Conservation (phyloP, 2,888 invertebrate genomes). For the Drosophila paramelanica region DNA sequence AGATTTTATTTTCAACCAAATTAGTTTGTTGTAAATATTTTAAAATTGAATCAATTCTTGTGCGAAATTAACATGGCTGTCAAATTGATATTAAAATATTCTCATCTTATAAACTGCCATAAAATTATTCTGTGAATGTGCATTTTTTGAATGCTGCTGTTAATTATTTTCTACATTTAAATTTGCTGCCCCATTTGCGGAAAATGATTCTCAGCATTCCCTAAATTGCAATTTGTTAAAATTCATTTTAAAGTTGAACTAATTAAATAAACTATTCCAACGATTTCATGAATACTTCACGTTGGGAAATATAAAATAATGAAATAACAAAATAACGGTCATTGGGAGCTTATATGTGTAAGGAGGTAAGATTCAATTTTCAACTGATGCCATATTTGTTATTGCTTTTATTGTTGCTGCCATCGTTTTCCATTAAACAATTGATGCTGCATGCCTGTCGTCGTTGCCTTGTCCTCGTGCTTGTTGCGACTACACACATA, state of each 20-base stretch:
- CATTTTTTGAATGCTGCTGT: conserved; percentile 26
- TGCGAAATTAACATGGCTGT: conserved; percentile 33
- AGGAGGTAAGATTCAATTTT: conserved; percentile 22
- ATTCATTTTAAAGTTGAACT: conserved; percentile 22
- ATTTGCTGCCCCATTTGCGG: conserved; percentile 11
- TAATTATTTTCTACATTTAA: conserved; percentile 22
- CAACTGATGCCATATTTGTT: conserved; percentile 43
- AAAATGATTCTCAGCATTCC: conserved; percentile 32
- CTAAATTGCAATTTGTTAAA: conserved; percentile 27
- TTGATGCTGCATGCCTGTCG: conserved; percentile 54
- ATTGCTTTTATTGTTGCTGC: conserved; percentile 18
- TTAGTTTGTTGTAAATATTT: conserved; percentile 39
- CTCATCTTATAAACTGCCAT: conserved; percentile 18
- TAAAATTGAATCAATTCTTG: conserved; percentile 18
- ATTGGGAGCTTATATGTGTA: background rate
- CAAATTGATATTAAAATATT: conserved; percentile 27
- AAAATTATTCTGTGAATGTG: conserved; percentile 23
- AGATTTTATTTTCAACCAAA: conserved; percentile 13
- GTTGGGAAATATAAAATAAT: too few species aligned
- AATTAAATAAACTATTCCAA: conserved; percentile 34
- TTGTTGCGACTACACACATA: conserved; percentile 63
- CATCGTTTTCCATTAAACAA: conserved; percentile 70
- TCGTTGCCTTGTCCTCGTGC: conserved; percentile 44
- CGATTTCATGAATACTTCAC: conserved; percentile 1
- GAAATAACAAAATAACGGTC: conserved; percentile 35